Conservation (phyloP, 2,888 invertebrate genomes). For the Myopa tessellatipennis region DNA sequence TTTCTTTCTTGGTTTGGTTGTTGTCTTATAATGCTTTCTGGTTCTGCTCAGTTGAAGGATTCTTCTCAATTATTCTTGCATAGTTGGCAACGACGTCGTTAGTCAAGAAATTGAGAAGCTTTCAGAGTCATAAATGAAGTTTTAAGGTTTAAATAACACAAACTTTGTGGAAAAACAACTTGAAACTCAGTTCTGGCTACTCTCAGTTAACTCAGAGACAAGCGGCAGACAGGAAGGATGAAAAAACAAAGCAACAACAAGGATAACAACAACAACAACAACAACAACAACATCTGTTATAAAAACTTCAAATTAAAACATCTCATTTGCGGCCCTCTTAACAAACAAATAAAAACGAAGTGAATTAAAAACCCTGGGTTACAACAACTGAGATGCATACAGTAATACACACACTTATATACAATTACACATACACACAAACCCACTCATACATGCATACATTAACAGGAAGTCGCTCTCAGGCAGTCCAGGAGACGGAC, state of each 20-base stretch:
- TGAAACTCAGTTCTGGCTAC: too few relatives aligned
- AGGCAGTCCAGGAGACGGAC: too few relatives aligned
- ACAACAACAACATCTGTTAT: neutral
- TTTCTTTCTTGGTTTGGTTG: neutral
- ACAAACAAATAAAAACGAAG: constrained; percentile 16
- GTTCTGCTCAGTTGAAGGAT: neutral
- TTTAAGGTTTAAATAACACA: constrained; percentile 1
- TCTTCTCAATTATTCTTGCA: too few relatives aligned
- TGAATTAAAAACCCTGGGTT: constrained; percentile 33
- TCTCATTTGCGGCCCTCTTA: constrained; percentile 11
- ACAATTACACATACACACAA: neutral
- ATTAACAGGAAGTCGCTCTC: neutral
- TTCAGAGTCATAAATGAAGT: neutral
- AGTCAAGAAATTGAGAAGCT: neutral
- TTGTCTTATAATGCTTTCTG: too few relatives aligned
- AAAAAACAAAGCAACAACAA: neutral
- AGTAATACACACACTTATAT: neutral
- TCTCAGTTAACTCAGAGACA: neutral
- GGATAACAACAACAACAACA: neutral
- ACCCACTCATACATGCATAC: neutral
- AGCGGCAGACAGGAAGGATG: too few relatives aligned
- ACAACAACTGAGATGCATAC: too few relatives aligned
- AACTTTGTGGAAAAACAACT: neutral
- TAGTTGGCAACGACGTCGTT: neutral
- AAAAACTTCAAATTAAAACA: constrained; percentile 2